Base-by-base conservation (phyloP, 2,797 vertebrate species). In the Cossypha niveicapilla region DNA sequence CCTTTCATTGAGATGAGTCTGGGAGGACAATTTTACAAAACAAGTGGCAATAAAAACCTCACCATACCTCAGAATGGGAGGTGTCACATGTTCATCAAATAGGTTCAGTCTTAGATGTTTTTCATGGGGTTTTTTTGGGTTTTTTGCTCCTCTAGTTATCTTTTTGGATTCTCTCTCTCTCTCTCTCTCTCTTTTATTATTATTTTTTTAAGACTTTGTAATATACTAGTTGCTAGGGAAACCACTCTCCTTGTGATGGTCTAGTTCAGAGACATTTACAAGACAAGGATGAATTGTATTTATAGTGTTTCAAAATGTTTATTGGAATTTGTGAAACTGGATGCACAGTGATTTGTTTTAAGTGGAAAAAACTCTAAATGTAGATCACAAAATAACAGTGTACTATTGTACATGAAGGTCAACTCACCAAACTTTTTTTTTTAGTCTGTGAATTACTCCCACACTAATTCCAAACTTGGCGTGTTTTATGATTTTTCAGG, bases 231-330 rank as follows among this genome's bases (percentile, higher is more conserved):
- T 84, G 35, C 50, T 77, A 56, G 30, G 57, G 41, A 88, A 92
- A 86, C 11, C 7, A 61, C 15, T 85, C 13, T 81, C 18, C 11
- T 47, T 44, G 41, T 3, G 1, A 73, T 3, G 34, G 39, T 66
- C 18, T 70, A 47, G 56, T 81, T 94, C 66, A 86, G 65, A 91
- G 57, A 82, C 23, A 62, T 83, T 95, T 93, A 86, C 1, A 30
- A 86, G 68, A 63, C 37, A 73, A 15, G 30, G 61, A 65, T 35
- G 34, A 45, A 61, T 65, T 86, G 19, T 41, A 75, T 92, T 88
- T 84, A 86, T 35, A 68, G 23, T 42, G 34, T 90, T 94, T 94
- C 32, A 87, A 92, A 86, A 94, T 67, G 12, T 87, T 76, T 92
- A 65, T 78, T 86, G 58, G 56, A 28, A 53, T 92, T 94, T 81